Evolutionary conservation across 64 coral and sea anemone species (phyloP).

Genomic region (Porites lutea): DNA sequence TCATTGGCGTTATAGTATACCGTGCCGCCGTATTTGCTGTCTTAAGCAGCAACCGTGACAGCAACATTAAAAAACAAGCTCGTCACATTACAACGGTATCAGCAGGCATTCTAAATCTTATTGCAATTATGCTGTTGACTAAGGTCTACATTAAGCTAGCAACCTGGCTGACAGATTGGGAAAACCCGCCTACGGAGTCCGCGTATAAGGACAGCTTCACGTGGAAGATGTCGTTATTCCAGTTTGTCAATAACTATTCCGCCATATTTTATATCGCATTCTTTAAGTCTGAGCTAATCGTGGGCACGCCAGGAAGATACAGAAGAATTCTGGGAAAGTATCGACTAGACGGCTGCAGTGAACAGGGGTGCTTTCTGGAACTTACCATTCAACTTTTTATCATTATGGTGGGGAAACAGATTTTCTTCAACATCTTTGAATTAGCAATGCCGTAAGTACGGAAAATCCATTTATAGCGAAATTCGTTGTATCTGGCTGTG

Average conservation of each 20-base stretch:
- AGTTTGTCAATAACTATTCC: slow-evolving; percentile 82
- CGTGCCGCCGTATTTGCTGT: slow-evolving; percentile 82
- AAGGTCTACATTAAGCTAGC: slow-evolving; percentile 70
- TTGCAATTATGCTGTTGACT: slow-evolving; percentile 71
- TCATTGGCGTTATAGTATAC: slow-evolving; percentile 72
- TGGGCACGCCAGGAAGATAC: slow-evolving; percentile 74
- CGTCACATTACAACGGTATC: slow-evolving; percentile 11
- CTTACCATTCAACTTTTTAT: slow-evolving; percentile 73
- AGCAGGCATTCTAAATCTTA: slow-evolving; percentile 76
- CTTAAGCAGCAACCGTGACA: slow-evolving; percentile 52
- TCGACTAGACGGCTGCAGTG: slow-evolving; percentile 72
- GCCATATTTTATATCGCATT: slow-evolving; percentile 91
- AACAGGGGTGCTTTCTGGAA: slow-evolving; percentile 70
- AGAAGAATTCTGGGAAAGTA: slow-evolving; percentile 40
- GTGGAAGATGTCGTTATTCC: slow-evolving; percentile 74
- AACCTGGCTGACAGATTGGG: slow-evolving; percentile 73
- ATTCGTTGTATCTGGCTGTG: neutral
- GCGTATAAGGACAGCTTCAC: slow-evolving; percentile 75
- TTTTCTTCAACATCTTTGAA: slow-evolving; percentile 78
- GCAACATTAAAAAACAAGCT: neutral
- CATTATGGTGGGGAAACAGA: slow-evolving; percentile 80
- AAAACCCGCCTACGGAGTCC: slow-evolving; percentile 73
- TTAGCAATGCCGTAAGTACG: slow-evolving; percentile 73
- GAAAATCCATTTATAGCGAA: too few relatives aligned
- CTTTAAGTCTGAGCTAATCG: slow-evolving; percentile 66